A percentile compares a stretch with the other conserved stretches of the same genome.
Conservation (phyloP, 2,888 invertebrate species). For the Idaea dimidiata region DNA sequence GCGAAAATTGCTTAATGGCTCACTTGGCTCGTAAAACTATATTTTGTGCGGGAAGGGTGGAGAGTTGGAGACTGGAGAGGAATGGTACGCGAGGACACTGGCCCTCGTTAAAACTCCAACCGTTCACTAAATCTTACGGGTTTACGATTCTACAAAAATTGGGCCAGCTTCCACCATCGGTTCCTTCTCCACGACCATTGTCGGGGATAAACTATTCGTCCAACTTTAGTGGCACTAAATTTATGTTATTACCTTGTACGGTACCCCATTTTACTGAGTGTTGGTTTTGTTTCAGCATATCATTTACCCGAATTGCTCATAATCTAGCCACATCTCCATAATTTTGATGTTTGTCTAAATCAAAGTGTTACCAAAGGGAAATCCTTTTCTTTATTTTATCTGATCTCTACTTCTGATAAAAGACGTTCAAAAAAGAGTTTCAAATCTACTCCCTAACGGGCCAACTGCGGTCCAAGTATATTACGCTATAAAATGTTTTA, state of each 20-base stretch:
- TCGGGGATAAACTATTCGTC: constrained; percentile 25
- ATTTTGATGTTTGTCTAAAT: neutral
- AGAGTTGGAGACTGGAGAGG: constrained; percentile 39
- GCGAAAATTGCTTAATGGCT: constrained; percentile 54
- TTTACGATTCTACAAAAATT: constrained; percentile 75
- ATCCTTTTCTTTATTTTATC: neutral
- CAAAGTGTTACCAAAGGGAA: neutral
- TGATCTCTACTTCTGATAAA: neutral
- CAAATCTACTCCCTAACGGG: neutral
- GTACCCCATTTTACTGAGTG: constrained; percentile 29
- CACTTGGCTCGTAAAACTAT: constrained; percentile 70
- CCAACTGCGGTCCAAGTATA: neutral
- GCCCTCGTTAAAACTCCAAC: constrained; percentile 71
- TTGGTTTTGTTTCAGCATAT: constrained; percentile 32
- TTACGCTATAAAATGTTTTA: neutral
- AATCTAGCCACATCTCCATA: constrained; percentile 8
- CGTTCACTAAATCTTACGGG: constrained; percentile 73
- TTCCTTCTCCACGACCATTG: constrained; percentile 28
- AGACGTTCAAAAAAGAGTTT: neutral
- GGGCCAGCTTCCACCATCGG: constrained; percentile 43
- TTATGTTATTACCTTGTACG: constrained; percentile 30
- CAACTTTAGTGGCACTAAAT: constrained; percentile 32
- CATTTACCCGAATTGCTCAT: constrained; percentile 24
- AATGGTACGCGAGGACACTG: constrained; percentile 43
- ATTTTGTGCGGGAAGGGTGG: constrained; percentile 50